Evolutionary conservation across 2,113 vertebrate species (phyloP).

Genomic region (Camelus dromedarius): DNA sequence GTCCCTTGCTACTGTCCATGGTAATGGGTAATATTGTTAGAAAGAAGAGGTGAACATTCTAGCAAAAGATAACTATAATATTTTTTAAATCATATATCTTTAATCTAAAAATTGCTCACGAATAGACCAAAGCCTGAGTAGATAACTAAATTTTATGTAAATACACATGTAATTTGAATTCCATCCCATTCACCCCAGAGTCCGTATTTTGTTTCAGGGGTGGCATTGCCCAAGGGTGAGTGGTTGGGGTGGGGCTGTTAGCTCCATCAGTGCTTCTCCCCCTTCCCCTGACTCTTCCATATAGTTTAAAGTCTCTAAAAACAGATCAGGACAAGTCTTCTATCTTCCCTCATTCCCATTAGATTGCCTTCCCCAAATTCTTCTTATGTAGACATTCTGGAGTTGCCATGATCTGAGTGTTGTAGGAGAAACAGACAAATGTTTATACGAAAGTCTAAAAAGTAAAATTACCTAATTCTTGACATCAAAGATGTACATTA

Average conservation of each 20-base stretch:
- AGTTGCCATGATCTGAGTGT: not conserved
- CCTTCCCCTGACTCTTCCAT: not conserved
- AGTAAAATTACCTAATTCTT: not conserved
- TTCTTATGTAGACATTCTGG: not conserved
- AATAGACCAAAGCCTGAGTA: not conserved
- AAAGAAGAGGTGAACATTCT: not conserved
- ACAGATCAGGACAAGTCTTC: not conserved
- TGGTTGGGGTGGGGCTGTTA: not conserved
- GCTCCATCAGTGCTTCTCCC: not conserved
- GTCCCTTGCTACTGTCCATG: not conserved
- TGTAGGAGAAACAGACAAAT: not conserved
- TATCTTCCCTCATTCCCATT: not conserved
- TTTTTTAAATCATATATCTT: not conserved
- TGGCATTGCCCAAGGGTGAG: not conserved
- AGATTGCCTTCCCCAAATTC: not conserved
- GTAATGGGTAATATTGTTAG: not conserved
- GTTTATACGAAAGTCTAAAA: not conserved
- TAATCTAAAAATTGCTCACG: not conserved
- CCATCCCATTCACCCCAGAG: not conserved
- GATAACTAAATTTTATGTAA: not conserved
- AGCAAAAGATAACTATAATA: not conserved
- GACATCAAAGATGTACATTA: not conserved
- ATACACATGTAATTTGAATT: not conserved
- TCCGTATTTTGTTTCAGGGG: not conserved
- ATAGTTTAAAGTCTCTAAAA: constrained; percentile 16